Evolutionary conservation across 2,888 invertebrate species (phyloP).

Genomic region (Panorpa germanica): DNA sequence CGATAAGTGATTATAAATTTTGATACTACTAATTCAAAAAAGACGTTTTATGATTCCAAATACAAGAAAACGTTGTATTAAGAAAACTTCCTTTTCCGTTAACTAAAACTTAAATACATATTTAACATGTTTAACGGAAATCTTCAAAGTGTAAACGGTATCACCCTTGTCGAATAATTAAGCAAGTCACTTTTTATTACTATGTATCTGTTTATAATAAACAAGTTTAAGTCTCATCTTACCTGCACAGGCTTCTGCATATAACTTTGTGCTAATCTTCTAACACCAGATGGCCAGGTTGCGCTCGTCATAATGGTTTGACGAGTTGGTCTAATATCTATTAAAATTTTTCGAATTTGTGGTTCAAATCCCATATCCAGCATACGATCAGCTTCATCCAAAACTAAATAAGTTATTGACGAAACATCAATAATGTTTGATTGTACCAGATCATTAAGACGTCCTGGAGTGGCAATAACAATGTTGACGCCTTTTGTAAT

Average conservation of each 20-base stretch:
- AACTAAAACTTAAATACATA: too few relatives aligned
- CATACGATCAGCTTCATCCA: constrained; percentile 89
- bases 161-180: too few relatives aligned
- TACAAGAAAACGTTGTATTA: too few relatives aligned
- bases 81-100: too few relatives aligned
- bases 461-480: constrained; percentile 86
- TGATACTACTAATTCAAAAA: too few relatives aligned
- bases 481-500: constrained; percentile 76
- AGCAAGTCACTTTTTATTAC: too few relatives aligned
- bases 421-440: constrained; percentile 51
- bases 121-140: too few relatives aligned
- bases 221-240: too few relatives aligned
- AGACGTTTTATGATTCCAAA: too few relatives aligned
- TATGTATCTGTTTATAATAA: too few relatives aligned
- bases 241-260: constrained; percentile 83
- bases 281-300: constrained; percentile 84
- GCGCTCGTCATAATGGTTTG: constrained; percentile 97
- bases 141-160: too few relatives aligned
- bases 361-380: constrained; percentile 65
- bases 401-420: constrained; percentile 67
- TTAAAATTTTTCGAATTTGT: constrained; percentile 65
- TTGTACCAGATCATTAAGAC: constrained; percentile 75
- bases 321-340: constrained; percentile 68
- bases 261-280: constrained; percentile 67
- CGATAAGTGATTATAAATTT: too few relatives aligned